Conservation (phyloP, 2,797 vertebrate genomes). For the Gymnocypris eckloni region DNA sequence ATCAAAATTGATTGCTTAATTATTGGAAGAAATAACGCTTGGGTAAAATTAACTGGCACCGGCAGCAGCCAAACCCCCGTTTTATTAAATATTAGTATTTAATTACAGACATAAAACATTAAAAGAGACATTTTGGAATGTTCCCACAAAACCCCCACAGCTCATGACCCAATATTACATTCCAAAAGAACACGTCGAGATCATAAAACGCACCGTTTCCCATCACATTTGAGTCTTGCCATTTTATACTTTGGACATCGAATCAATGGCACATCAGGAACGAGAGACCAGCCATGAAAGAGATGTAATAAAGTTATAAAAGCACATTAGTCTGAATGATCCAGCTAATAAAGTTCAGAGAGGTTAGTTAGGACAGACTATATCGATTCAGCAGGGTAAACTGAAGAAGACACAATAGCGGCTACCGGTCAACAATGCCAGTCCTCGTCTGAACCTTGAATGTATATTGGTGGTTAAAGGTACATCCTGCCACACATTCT, state of each 20-base stretch:
- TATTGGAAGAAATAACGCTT: not conserved
- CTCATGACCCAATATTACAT: not conserved
- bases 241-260: not conserved
- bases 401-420: not conserved
- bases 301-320: not conserved
- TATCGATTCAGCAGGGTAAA: not conserved
- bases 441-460: not conserved
- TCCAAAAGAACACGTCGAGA: not conserved
- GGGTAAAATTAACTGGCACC: not conserved
- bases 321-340: not conserved
- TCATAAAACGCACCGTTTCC: not conserved
- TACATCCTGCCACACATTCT: conserved; percentile 68
- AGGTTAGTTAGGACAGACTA: not conserved
- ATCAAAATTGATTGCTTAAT: not conserved
- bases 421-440: not conserved
- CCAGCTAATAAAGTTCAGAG: conserved; percentile 6
- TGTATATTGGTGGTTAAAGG: conserved; percentile 42
- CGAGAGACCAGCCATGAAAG: not conserved
- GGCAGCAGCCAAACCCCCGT: conserved; percentile 1
- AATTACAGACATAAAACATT: conserved; percentile 8
- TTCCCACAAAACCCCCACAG: not conserved
- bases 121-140: not conserved
- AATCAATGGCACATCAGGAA: not conserved
- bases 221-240: not conserved
- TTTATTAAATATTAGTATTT: conserved; percentile 30